Conservation (phyloP, 1,140 invertebrate genomes). For the Drosophila mauritiana region DNA sequence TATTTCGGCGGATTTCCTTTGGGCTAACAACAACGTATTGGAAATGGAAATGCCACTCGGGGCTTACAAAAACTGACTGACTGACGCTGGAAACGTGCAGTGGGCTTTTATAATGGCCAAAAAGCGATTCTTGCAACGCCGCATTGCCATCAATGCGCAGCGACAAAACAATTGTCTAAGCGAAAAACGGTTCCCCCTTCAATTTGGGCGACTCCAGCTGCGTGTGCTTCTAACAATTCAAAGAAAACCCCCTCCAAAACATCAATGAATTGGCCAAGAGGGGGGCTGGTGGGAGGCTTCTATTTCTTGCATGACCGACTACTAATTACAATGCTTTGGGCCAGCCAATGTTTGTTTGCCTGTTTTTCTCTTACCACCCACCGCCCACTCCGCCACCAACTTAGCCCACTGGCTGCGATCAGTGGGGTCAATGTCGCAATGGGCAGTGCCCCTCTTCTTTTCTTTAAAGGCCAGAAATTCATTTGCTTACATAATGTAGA, state of each 20-base stretch:
- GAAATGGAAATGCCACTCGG: slow-evolving; percentile 70
- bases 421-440: slow-evolving; percentile 81
- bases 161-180: slow-evolving; percentile 81
- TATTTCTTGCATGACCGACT: slow-evolving; percentile 83
- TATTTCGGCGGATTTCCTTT: slow-evolving; percentile 18
- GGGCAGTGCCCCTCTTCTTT: slow-evolving; percentile 37
- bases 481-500: slow-evolving; percentile 62
- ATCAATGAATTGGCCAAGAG: slow-evolving; percentile 65
- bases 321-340: slow-evolving; percentile 77
- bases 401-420: slow-evolving; percentile 23
- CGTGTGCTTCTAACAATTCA: slow-evolving; percentile 65
- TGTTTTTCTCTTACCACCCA: slow-evolving; percentile 28
- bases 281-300: slow-evolving; percentile 39
- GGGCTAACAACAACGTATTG: background rate
- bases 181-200: slow-evolving; percentile 48
- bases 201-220: slow-evolving; percentile 67
- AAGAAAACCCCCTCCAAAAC: slow-evolving; percentile 27
- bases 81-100: slow-evolving; percentile 58
- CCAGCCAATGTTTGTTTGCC: slow-evolving; percentile 43
- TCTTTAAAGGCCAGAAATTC: slow-evolving; percentile 11
- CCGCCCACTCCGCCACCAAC: slow-evolving; percentile 10
- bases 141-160: slow-evolving; percentile 72
- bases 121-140: slow-evolving; percentile 70
- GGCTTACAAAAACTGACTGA: slow-evolving; percentile 67
- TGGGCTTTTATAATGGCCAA: slow-evolving; percentile 71